Evolutionary conservation across 1,140 invertebrate species (phyloP).

Genomic region (Pogonognathellus flavescens): DNA sequence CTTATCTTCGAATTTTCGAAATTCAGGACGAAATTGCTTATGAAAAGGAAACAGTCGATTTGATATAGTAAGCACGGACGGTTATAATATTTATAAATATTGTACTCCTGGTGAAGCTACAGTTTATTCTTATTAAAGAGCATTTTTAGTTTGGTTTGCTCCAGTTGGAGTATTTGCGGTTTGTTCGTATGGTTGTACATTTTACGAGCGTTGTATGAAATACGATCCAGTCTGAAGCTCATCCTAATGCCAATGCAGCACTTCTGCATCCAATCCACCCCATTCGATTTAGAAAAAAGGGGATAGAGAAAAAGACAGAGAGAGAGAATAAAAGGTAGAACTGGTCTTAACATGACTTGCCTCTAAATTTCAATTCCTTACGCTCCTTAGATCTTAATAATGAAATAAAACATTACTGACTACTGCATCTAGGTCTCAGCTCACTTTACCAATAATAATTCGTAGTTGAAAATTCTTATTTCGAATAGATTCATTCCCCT

Average conservation of each 20-base stretch:
- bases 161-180: slow-evolving; percentile 32
- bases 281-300: slow-evolving; percentile 33
- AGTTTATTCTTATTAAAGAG: neutral
- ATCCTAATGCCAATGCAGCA: slow-evolving; percentile 41
- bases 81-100: too few relatives aligned
- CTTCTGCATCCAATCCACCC: slow-evolving; percentile 38
- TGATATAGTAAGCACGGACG: too few relatives aligned
- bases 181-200: slow-evolving; percentile 16
- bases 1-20: too few relatives aligned
- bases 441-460: neutral
- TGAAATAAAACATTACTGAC: slow-evolving; percentile 47
- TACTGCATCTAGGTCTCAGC: neutral
- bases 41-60: too few relatives aligned
- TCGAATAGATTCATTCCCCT: slow-evolving; percentile 31
- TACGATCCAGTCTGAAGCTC: slow-evolving; percentile 37
- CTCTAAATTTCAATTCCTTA: slow-evolving; percentile 49
- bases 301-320: neutral
- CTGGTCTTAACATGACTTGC: neutral
- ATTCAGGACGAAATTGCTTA: too few relatives aligned
- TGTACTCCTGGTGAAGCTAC: neutral
- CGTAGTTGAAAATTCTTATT: slow-evolving; percentile 13
- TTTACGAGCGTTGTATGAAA: slow-evolving; percentile 34
- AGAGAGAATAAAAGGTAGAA: neutral
- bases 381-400: slow-evolving; percentile 48
- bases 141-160: neutral